These are phyloP conservation scores for Ptychadena robeensis DNA, from an alignment of 2,797 vertebrate species.

Conservation along the genomic window DNA sequence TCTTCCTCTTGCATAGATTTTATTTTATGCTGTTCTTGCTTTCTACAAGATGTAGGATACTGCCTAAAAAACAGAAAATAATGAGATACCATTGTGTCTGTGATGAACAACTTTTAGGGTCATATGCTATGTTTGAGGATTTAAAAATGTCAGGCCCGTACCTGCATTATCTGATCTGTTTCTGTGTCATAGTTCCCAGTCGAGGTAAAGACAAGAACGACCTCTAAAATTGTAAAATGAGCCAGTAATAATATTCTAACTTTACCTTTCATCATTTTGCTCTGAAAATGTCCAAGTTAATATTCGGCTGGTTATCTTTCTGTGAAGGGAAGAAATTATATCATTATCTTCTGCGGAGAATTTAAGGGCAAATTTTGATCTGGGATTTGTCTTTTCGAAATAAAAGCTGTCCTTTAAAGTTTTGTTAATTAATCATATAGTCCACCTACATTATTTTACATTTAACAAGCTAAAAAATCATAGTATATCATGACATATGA, in stretches of 20 bases:
- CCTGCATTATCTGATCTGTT: not conserved
- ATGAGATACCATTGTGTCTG: conserved; percentile 17
- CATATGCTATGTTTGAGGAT: conserved; percentile 11
- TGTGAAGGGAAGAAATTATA: not conserved
- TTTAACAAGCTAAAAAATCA: no score
- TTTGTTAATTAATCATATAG: not conserved
- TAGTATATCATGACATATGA: no score
- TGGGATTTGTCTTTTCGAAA: not conserved
- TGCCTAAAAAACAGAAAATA: conserved; percentile 15
- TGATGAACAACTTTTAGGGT: conserved; percentile 26
- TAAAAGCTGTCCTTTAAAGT: not conserved
- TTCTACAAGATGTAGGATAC: not conserved
- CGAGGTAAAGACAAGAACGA: not conserved
- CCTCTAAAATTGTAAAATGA: conserved; percentile 14
- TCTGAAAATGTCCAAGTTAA: conserved; percentile 1
- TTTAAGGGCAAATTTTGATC: not conserved
- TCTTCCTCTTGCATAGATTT: conserved; percentile 3
- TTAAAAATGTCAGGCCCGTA: not conserved
- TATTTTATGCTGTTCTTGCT: not conserved
- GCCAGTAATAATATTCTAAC: not conserved
- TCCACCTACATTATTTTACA: not conserved
- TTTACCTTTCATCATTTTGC: not conserved
- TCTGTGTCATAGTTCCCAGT: conserved; percentile 11
- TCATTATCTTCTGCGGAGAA: not conserved
- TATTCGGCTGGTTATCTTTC: not conserved